Percentiles rank a stretch among this genome's conserved stretches.
Conservation (phyloP, 2,888 invertebrate genomes). For the Kuschelorhynchus macadamiae region DNA sequence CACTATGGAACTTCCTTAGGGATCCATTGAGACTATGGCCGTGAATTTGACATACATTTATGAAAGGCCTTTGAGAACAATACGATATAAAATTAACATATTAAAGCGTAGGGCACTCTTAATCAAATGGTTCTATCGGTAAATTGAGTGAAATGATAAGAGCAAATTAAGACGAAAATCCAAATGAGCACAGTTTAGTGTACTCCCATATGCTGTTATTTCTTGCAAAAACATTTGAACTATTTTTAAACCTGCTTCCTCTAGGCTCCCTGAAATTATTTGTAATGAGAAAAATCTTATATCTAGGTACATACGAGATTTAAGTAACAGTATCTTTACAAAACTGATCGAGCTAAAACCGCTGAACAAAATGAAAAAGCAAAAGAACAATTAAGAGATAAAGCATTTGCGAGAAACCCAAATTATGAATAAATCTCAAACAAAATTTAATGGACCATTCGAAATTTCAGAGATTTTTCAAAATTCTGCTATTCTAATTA, state of each 20-base stretch:
- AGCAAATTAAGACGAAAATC: not conserved
- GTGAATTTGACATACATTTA: slow-evolving; percentile 35
- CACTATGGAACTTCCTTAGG: no score
- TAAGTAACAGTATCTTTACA: not conserved
- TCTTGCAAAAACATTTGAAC: not conserved
- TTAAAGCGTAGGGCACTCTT: not conserved
- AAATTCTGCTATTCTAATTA: not conserved
- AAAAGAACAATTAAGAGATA: not conserved
- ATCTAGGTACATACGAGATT: not conserved
- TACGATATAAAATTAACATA: slow-evolving; percentile 28
- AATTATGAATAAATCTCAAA: not conserved
- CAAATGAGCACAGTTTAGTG: not conserved
- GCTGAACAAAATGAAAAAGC: not conserved
- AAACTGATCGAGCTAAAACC: not conserved
- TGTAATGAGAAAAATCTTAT: not conserved
- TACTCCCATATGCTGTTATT: not conserved
- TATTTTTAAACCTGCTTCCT: not conserved
- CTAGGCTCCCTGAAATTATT: not conserved
- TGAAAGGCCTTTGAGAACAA: slow-evolving; percentile 25
- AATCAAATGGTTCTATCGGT: not conserved
- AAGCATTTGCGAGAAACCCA: not conserved
- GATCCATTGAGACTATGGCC: slow-evolving; percentile 21
- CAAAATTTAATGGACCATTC: not conserved
- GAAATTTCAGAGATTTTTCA: not conserved
- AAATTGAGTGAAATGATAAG: not conserved